Percentiles rank a stretch among this genome's conserved stretches.
Evolutionary conservation across 2,888 invertebrate genomes (phyloP).

Genomic region (Sarcophaga carnaria): DNA sequence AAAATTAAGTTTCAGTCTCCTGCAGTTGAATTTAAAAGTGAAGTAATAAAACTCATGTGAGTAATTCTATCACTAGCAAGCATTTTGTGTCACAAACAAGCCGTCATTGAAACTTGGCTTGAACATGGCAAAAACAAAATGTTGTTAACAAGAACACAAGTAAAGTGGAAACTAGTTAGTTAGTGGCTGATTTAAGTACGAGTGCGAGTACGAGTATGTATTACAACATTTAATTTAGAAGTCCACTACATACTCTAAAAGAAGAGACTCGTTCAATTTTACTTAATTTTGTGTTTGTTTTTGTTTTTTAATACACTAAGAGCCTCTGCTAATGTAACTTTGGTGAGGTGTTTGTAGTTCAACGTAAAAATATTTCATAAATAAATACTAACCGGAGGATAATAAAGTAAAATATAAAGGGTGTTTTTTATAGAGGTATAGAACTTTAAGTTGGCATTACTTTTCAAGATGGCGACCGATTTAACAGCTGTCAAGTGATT

Average conservation of each 20-base stretch:
- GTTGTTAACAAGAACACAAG: too few relatives aligned
- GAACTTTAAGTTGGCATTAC: too few relatives aligned
- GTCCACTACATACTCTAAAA: slow-evolving; percentile 12
- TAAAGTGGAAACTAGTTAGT: background rate
- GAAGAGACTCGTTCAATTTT: slow-evolving; percentile 39
- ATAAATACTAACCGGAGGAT: too few relatives aligned
- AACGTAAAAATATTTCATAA: too few relatives aligned
- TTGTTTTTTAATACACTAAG: too few relatives aligned
- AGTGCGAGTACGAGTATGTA: background rate
- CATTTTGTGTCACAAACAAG: slow-evolving; percentile 13
- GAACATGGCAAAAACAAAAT: background rate
- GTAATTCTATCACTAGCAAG: slow-evolving; percentile 35
- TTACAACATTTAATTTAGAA: slow-evolving; percentile 30
- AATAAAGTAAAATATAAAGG: too few relatives aligned
- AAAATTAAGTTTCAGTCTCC: slow-evolving; percentile 52
- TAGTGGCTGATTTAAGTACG: background rate
- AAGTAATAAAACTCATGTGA: background rate
- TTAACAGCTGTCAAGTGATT: too few relatives aligned
- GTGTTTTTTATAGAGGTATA: too few relatives aligned
- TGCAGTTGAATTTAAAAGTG: background rate
- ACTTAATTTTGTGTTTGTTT: background rate
- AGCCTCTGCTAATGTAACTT: too few relatives aligned
- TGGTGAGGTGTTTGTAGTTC: too few relatives aligned
- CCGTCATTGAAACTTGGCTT: slow-evolving; percentile 12
- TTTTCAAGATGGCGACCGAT: too few relatives aligned